Conservation (phyloP, 2,888 invertebrate species). For the Chrysodeixis includens region DNA sequence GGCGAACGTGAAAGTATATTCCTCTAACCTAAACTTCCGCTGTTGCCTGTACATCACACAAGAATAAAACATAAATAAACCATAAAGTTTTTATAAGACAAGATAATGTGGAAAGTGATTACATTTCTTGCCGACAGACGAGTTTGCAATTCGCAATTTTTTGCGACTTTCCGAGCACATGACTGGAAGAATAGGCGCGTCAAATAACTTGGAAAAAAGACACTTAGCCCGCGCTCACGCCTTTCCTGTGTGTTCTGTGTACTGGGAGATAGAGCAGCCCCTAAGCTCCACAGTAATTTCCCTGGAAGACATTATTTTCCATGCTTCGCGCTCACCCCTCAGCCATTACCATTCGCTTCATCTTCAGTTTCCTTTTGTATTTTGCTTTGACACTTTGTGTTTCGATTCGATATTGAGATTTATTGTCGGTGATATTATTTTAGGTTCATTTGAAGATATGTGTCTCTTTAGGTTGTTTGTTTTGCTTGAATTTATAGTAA, state of each 20-base stretch:
- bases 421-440: slow-evolving; percentile 50
- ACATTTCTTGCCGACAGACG: slow-evolving; percentile 64
- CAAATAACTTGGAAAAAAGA: slow-evolving; percentile 84
- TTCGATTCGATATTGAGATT: slow-evolving; percentile 57
- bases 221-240: slow-evolving; percentile 78
- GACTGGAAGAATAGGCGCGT: slow-evolving; percentile 68
- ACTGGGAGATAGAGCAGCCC: slow-evolving; percentile 65
- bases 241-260: slow-evolving; percentile 61
- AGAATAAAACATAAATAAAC: slow-evolving; percentile 34
- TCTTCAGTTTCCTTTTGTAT: slow-evolving; percentile 64
- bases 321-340: slow-evolving; percentile 71
- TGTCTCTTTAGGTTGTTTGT: slow-evolving; percentile 5
- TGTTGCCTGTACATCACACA: too few species aligned
- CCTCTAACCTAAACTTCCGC: too few species aligned
- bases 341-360: slow-evolving; percentile 64
- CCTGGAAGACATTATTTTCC: slow-evolving; percentile 78
- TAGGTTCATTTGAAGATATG: slow-evolving; percentile 27
- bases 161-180: slow-evolving; percentile 66
- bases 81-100: slow-evolving; percentile 42
- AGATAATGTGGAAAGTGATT: slow-evolving; percentile 66
- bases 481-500: slow-evolving; percentile 13
- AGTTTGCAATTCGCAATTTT: slow-evolving; percentile 67
- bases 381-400: slow-evolving; percentile 63
- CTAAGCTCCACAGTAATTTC: slow-evolving; percentile 75
- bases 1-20: too few species aligned